Conservation (phyloP, 2,797 vertebrate genomes). For the Valencia hispanica region DNA sequence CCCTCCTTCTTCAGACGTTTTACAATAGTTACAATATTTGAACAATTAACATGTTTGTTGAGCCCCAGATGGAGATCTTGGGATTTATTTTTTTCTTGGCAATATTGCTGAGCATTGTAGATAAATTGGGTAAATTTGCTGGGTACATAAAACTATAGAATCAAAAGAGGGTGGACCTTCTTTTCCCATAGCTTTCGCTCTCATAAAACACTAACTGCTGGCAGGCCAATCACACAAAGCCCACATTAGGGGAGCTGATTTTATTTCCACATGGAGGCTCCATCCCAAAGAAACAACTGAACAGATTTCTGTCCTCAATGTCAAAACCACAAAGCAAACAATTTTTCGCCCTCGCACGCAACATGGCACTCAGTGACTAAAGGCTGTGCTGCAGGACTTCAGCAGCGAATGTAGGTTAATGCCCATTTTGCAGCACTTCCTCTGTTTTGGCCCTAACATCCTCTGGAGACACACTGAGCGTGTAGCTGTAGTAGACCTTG, state of each 20-base stretch:
- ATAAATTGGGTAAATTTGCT: no score
- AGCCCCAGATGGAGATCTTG: no score
- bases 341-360: constrained; percentile 10
- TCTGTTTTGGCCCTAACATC: constrained; percentile 38
- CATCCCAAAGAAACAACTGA: constrained; percentile 3
- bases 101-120: no score
- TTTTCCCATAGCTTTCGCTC: neutral
- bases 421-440: constrained; percentile 62
- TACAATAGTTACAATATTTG: no score
- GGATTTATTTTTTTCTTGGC: no score
- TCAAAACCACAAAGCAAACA: neutral
- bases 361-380: constrained; percentile 18
- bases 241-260: neutral
- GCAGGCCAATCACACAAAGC: neutral
- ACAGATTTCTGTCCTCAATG: constrained; percentile 27
- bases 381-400: constrained; percentile 52
- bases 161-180: neutral
- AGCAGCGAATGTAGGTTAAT: constrained; percentile 74
- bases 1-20: no score
- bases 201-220: neutral
- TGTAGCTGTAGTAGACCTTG: constrained; percentile 9
- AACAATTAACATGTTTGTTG: no score
- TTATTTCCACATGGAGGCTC: constrained; percentile 1
- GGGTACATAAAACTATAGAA: no score
- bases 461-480: constrained; percentile 30